Conservation (phyloP, 2,797 vertebrate species). For the Coccyzus lansbergi region DNA sequence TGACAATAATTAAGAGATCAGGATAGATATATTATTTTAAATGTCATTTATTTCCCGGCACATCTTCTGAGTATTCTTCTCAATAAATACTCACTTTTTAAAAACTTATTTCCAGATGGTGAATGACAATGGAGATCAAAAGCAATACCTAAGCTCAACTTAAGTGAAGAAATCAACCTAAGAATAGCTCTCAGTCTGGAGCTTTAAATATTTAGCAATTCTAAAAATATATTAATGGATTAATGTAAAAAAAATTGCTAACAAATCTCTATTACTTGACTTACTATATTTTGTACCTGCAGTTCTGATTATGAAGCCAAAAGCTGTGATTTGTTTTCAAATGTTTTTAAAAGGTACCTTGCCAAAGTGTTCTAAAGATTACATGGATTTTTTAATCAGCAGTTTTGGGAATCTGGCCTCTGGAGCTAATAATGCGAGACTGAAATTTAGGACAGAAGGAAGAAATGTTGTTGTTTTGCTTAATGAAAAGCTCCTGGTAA, state of each 20-base stretch:
- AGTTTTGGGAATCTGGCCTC: conserved; percentile 58
- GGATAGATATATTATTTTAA: not conserved
- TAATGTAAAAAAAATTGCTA: not conserved
- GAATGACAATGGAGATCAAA: conserved; percentile 54
- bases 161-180: conserved; percentile 38
- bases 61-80: not conserved
- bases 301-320: conserved; percentile 41
- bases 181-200: conserved; percentile 35
- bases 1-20: not conserved
- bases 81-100: not conserved
- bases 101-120: conserved; percentile 48
- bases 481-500: conserved; percentile 37
- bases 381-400: conserved; percentile 21
- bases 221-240: conserved; percentile 55
- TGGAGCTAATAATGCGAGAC: conserved; percentile 43
- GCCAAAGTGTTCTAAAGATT: conserved; percentile 18
- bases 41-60: not conserved
- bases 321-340: conserved; percentile 17
- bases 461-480: not conserved
- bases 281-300: not conserved
- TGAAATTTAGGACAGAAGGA: conserved; percentile 35
- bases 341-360: not conserved
- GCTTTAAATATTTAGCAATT: conserved; percentile 56
- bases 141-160: conserved; percentile 54
- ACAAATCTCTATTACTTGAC: conserved; percentile 35